These are phyloP conservation scores for Solenopsis invicta DNA, from an alignment of 1,140 invertebrate species.

Conservation along the genomic window DNA sequence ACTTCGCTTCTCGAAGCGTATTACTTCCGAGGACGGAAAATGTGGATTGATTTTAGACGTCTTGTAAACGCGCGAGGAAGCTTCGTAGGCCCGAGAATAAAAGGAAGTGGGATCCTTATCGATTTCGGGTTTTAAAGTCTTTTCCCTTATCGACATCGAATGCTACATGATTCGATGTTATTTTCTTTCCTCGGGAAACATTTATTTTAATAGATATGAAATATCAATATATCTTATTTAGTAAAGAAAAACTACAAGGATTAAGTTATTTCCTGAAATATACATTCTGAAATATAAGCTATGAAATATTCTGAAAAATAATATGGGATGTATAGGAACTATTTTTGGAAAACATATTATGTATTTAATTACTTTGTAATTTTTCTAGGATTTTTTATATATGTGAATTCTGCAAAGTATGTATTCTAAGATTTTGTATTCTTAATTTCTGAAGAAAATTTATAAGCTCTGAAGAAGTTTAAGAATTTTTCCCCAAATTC, in stretches of 20 bases:
- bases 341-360: too few relatives aligned
- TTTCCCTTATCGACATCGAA: not conserved
- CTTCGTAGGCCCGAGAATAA: not conserved
- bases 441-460: too few relatives aligned
- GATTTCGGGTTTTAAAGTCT: not conserved
- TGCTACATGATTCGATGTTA: not conserved
- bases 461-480: too few relatives aligned
- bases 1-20: not conserved
- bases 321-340: too few relatives aligned
- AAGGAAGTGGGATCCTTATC: not conserved
- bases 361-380: too few relatives aligned
- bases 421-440: too few relatives aligned
- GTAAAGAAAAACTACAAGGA: not conserved
- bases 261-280: too few relatives aligned
- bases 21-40: slow-evolving; percentile 22
- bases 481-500: too few relatives aligned
- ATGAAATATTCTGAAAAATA: too few relatives aligned
- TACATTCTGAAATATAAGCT: too few relatives aligned
- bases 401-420: too few relatives aligned
- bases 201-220: not conserved
- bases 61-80: not conserved
- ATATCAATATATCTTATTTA: not conserved
- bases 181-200: not conserved
- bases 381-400: too few relatives aligned
- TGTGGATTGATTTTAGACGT: not conserved